Evolutionary conservation across 2,113 vertebrate genomes (phyloP).

Genomic region (Xiphophorus couchianus): DNA sequence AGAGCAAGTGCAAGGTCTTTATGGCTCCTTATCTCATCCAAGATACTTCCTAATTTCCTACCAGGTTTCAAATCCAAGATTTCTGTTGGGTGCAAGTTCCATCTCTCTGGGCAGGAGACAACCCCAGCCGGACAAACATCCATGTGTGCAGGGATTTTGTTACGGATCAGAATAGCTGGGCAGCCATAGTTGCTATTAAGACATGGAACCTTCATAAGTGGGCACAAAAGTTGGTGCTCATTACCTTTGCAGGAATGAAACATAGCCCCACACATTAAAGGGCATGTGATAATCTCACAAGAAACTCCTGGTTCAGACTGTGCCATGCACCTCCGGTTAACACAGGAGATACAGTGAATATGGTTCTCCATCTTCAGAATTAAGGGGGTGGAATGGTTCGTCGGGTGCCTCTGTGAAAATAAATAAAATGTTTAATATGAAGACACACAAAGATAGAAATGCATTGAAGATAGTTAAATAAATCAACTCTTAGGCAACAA

Average conservation of each 20-base stretch:
- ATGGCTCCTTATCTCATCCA: slow-evolving; percentile 90
- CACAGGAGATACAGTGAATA: slow-evolving; percentile 89
- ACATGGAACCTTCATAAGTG: slow-evolving; percentile 91
- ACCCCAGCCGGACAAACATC: slow-evolving; percentile 94
- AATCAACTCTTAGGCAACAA: too few relatives aligned
- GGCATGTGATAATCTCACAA: slow-evolving; percentile 89
- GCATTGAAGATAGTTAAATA: too few relatives aligned
- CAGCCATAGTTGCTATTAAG: slow-evolving; percentile 93
- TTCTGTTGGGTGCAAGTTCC: slow-evolving; percentile 97
- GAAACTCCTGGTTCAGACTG: slow-evolving; percentile 87
- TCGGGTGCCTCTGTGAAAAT: background rate
- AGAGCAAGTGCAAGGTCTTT: slow-evolving; percentile 95
- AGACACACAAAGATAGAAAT: background rate
- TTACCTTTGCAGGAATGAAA: slow-evolving; percentile 93
- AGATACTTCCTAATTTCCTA: slow-evolving; percentile 89
- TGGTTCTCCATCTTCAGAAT: slow-evolving; percentile 84
- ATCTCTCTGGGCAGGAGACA: slow-evolving; percentile 99
- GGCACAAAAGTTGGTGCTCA: slow-evolving; percentile 93
- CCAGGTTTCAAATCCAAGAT: slow-evolving; percentile 93
- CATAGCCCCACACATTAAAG: slow-evolving; percentile 90
- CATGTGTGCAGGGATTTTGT: slow-evolving; percentile 92
- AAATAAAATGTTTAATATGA: background rate
- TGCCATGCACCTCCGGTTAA: slow-evolving; percentile 90
- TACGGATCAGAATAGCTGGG: slow-evolving; percentile 86
- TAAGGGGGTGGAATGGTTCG: background rate